Base-by-base conservation (phyloP, 2,113 vertebrate genomes). In the Arvicanthis niloticus region DNA sequence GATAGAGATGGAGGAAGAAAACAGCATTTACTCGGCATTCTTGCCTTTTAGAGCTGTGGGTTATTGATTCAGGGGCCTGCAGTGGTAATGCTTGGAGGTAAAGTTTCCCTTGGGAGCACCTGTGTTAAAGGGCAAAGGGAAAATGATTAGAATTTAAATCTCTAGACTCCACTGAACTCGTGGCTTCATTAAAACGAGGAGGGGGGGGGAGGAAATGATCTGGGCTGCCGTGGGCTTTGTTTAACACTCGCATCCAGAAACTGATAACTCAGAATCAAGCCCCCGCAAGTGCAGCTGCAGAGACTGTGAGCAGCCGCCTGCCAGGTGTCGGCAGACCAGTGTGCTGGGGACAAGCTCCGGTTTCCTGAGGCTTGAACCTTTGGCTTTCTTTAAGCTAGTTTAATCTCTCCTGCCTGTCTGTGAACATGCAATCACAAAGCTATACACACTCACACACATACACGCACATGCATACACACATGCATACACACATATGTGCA, bases 121-220 rank as follows among this genome's bases (percentile, higher is more conserved):
- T 0, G 0, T 78, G 48, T 98, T 95, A 97, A 98, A 98, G 98
- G 97, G 97, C 97, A 98, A 80, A 97, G 97, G 96, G 97, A 97
- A 93, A 93, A 90, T 97, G 96, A 98, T 98, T 98, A 98, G 97
- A 98, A 98, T 91, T 91, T 97, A 97, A 98, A 98, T 98, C 97
- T 98, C 93, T 96, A 97, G 97, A 96, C 94, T 88, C 93, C 93
- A 84, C 96, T 97, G 97, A 98, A 97, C 98, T 96, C 98, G 97
- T 91, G 95, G 88, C 96, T 97, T 96, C 82, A 97, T 98, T 97
- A 91, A 94, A 93, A 97, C 91, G 1, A 21, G 19, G 90, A 58
- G 75, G 84, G 60, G 93, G 60, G 93, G 96, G 96, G 94, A 98
- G 86, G 93, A 98, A 97, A 96, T 56, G 73, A 73, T 97, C 22